Evolutionary conservation across 2,888 invertebrate species (phyloP), one percentile per base, ranked within the genome.

Genomic region (Eurytoma californica): DNA sequence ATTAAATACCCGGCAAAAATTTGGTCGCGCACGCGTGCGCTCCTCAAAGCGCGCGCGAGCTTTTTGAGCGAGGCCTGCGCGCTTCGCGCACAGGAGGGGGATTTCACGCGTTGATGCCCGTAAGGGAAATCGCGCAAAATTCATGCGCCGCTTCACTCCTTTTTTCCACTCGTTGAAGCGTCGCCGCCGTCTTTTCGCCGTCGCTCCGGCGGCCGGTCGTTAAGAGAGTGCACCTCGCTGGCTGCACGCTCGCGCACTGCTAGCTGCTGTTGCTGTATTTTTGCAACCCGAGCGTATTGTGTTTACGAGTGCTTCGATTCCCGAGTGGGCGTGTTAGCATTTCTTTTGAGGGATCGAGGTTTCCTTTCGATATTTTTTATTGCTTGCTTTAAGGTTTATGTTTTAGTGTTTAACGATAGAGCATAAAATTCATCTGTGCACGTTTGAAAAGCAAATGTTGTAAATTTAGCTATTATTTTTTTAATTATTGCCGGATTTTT

Each of bases 1-100:
- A 72, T 77, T 82, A 80, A 79, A 82, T 77, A 77, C 61, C 77
- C 77, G 79, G 80, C 77, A 80, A 82, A 82, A 82, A 82, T 77
- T 72, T 57, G 70, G 63, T 61, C 67, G 53, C 68, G 60, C 61
- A 3, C 60, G 28, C 68, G 20, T 9, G 61, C 18, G 9, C 4
- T 63, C 20, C 60, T 69, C 47, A 77, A 70, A 77, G 79, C 58
- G 57, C 58, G 57, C 14, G 70, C 51, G 65, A 70, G 28, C 20
- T 53, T 53, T 53, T 53, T 13, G 13, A 53, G 14, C 53, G 14
- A 49, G 49, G 7, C 13, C 20, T 18, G n/a, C 24, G 51, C 5
- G 13, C 24, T 4, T 4, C 67, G 47, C 53, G 13, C 49, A 51
- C 20, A 18, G 53, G 28, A 58, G 61, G 65, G 66, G 63, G 68